Evolutionary conservation across 2,797 vertebrate species (phyloP).

Genomic region (Semaprochilodus insignis): DNA sequence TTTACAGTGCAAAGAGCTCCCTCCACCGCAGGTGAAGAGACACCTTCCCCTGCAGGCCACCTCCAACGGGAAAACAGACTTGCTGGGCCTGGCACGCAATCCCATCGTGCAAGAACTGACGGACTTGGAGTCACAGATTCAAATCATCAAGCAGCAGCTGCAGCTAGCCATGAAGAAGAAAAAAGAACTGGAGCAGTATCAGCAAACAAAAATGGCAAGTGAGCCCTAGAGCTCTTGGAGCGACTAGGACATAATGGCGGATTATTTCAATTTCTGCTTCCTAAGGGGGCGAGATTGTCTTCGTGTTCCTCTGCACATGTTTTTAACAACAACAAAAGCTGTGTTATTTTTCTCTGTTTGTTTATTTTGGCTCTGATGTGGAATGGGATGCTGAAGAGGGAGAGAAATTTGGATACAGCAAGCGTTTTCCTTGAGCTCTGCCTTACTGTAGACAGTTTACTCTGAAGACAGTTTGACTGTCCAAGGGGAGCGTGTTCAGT

Average conservation of each 20-base stretch:
- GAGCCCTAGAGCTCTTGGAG: conserved; percentile 52
- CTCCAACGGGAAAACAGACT: conserved; percentile 90
- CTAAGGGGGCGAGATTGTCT: conserved; percentile 25
- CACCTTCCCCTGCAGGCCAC: conserved; percentile 80
- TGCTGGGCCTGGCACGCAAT: conserved; percentile 76
- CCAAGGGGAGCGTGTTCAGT: conserved; percentile 42
- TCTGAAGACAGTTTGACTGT: conserved; percentile 24
- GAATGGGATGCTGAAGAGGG: not conserved
- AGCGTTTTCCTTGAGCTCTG: conserved; percentile 32
- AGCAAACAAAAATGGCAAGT: conserved; percentile 69
- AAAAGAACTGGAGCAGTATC: conserved; percentile 91
- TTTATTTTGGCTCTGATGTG: conserved; percentile 31
- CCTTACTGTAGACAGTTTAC: conserved; percentile 26
- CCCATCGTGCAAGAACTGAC: conserved; percentile 89
- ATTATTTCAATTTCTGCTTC: conserved; percentile 43
- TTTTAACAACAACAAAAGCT: conserved; percentile 20
- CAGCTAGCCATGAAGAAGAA: conserved; percentile 93
- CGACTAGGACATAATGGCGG: too few species aligned
- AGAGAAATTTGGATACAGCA: conserved; percentile 21
- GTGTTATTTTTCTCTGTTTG: conserved; percentile 9
- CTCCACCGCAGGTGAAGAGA: conserved; percentile 77
- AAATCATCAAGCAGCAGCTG: conserved; percentile 93
- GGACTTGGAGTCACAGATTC: conserved; percentile 93
- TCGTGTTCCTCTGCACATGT: conserved; percentile 36
- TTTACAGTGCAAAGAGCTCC: conserved; percentile 80